phyloP scores from a whole-genome alignment of 1,140 invertebrate species.

The Hyphantria cunea region DNA sequence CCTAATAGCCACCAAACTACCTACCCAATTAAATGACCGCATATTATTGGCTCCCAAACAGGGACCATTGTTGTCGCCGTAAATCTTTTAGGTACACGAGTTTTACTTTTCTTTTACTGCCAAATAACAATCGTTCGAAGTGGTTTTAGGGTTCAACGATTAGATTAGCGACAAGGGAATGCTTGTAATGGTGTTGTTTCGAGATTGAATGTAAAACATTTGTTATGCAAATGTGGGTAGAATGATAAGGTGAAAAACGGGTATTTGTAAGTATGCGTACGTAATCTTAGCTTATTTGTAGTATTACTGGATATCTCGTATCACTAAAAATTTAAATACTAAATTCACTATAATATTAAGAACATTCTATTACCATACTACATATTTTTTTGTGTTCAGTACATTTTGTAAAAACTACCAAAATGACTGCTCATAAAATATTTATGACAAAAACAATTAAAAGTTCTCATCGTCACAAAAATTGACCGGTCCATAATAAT shows the following conservation, averaged over 20 bases:
- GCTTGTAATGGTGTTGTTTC: not conserved
- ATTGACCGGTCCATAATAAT: no score
- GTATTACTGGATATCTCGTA: no score
- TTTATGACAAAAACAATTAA: no score
- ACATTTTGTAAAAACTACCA: no score
- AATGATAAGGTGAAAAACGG: not conserved
- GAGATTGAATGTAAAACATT: not conserved
- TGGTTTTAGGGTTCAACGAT: constrained; percentile 5
- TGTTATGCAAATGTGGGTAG: not conserved
- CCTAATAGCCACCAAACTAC: no score
- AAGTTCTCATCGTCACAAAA: no score
- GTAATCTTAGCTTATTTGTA: not conserved
- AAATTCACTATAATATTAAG: no score
- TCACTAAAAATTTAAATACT: no score
- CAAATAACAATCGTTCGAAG: constrained; percentile 1
- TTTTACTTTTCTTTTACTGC: constrained; percentile 4
- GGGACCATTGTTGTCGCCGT: not conserved
- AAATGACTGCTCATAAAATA: no score
- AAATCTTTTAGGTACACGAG: not conserved
- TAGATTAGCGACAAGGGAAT: constrained; percentile 6
- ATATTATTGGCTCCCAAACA: not conserved
- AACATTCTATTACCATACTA: no score
- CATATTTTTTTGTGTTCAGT: no score
- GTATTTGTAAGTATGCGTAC: not conserved
- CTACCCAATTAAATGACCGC: not conserved